phyloP scores from a whole-genome alignment of 2,797 vertebrate species.

The Phalanger gymnotis region DNA sequence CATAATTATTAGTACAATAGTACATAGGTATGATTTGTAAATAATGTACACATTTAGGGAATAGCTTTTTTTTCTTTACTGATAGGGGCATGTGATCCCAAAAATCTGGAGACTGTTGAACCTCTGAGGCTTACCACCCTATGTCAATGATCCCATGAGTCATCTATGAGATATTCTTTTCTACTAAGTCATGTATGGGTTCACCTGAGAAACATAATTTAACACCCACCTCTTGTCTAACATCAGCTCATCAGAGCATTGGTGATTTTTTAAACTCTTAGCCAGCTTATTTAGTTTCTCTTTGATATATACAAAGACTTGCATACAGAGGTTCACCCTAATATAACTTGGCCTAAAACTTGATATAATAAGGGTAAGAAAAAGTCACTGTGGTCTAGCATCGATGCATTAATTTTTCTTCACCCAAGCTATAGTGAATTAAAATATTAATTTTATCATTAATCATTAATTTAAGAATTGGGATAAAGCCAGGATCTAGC shows the following conservation, averaged over 20 bases:
- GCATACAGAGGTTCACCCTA: not conserved
- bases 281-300: not conserved
- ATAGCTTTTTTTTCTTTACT: not conserved
- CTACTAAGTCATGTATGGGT: not conserved
- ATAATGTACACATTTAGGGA: not conserved
- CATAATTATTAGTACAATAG: not conserved
- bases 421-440: not conserved
- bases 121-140: not conserved
- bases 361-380: not conserved
- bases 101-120: not conserved
- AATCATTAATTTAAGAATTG: not conserved
- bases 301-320: not conserved
- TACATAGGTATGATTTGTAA: not conserved
- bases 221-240: not conserved
- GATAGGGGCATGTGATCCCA: not conserved
- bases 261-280: not conserved
- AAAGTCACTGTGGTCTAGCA: not conserved
- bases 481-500: not conserved
- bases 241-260: not conserved
- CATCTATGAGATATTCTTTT: not conserved
- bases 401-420: not conserved
- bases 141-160: not conserved
- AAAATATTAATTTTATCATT: not conserved
- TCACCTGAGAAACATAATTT: not conserved
- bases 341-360: not conserved